Conservation (phyloP, 2,797 vertebrate genomes). For the Brotula barbata region DNA sequence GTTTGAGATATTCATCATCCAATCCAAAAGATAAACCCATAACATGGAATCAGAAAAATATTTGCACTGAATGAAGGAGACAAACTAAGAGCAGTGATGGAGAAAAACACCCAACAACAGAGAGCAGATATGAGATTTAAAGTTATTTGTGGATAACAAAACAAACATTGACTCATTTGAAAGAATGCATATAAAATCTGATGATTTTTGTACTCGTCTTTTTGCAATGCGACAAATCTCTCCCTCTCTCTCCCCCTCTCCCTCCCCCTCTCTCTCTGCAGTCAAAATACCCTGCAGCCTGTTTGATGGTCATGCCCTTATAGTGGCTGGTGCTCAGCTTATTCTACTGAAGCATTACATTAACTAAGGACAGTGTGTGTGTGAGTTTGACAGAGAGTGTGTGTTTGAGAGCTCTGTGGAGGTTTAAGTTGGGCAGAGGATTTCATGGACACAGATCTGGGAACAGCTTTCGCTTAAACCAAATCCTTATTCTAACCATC, state of each 20-base stretch:
- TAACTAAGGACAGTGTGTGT: constrained; percentile 47
- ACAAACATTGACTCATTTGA: no score
- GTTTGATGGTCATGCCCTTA: constrained; percentile 61
- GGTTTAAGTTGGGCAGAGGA: constrained; percentile 54
- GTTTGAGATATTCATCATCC: no score
- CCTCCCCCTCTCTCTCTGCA: constrained; percentile 13
- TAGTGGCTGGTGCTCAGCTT: constrained; percentile 52
- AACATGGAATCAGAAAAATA: no score
- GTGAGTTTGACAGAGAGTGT: constrained; percentile 25
- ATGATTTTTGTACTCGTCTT: no score
- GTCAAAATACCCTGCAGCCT: constrained; percentile 52
- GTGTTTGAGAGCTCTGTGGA: constrained; percentile 25
- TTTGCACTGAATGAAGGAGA: no score
- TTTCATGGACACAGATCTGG: constrained; percentile 65
- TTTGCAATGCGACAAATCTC: no score
- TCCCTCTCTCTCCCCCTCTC: constrained; percentile 9
- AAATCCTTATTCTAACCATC: constrained; percentile 65
- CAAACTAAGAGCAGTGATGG: no score
- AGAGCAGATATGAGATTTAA: no score
- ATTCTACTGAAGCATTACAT: constrained; percentile 66
- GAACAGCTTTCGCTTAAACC: constrained; percentile 58
- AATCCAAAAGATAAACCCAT: no score
- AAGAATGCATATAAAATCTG: no score
- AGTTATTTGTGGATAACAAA: no score
- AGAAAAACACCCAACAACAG: no score